Conservation (phyloP, 2,888 invertebrate genomes). For the Hololepta plana region DNA sequence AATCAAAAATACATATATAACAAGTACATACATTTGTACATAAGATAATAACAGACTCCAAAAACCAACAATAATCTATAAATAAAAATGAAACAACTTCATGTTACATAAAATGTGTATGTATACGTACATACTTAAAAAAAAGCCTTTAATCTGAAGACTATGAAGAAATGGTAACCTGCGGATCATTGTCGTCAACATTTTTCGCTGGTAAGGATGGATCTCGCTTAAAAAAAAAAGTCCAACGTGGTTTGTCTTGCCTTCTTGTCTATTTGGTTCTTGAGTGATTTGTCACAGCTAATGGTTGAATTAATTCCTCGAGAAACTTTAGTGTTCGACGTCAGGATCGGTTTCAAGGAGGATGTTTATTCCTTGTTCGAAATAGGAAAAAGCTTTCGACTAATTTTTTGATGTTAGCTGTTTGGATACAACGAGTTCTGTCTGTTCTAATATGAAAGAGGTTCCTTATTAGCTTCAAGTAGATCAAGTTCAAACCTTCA, state of each 20-base stretch:
- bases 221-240: conserved; percentile 7
- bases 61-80: conserved; percentile 6
- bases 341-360: conserved; percentile 11
- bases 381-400: conserved; percentile 10
- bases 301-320: conserved; percentile 12
- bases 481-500: conserved; percentile 11
- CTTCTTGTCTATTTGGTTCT: conserved; percentile 11
- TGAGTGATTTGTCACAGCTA: conserved; percentile 12
- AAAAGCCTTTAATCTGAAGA: conserved; percentile 9
- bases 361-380: conserved; percentile 11
- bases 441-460: conserved; percentile 10
- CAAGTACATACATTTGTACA: no score
- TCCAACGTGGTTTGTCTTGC: conserved; percentile 11
- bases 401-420: conserved; percentile 11
- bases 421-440: conserved; percentile 10
- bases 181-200: conserved; percentile 9
- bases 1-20: conserved; percentile 7
- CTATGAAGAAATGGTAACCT: conserved; percentile 10
- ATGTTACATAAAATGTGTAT: conserved; percentile 7
- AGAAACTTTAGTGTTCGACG: conserved; percentile 10
- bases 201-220: conserved; percentile 8
- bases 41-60: conserved; percentile 4
- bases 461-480: conserved; percentile 11
- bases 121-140: conserved; percentile 7
- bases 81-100: conserved; percentile 8